Conservation (phyloP, 2,113 vertebrate species). For the Sakesphorus luctuosus region DNA sequence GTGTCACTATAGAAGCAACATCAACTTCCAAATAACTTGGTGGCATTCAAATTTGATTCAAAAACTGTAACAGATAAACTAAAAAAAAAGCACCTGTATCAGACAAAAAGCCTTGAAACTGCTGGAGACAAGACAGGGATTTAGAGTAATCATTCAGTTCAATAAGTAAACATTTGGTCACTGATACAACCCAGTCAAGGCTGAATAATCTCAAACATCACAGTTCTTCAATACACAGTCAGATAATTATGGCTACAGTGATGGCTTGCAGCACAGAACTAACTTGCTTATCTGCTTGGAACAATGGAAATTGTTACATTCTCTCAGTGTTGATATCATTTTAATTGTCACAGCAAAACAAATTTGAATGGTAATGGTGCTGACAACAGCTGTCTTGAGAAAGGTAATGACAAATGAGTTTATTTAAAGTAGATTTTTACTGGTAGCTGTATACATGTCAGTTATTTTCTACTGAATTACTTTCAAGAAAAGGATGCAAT, state of each 20-base stretch:
- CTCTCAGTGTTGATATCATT: background rate
- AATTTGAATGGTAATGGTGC: conserved; percentile 32
- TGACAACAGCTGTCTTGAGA: conserved; percentile 15
- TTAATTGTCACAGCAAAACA: conserved; percentile 27
- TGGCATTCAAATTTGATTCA: conserved; percentile 12
- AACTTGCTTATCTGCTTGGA: conserved; percentile 35
- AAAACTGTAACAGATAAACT: background rate
- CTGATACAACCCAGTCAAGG: conserved; percentile 55
- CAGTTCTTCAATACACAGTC: conserved; percentile 34
- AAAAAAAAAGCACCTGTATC: background rate
- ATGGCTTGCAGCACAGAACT: conserved; percentile 25
- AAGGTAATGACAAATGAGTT: conserved; percentile 18
- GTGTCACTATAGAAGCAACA: background rate
- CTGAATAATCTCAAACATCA: conserved; percentile 61
- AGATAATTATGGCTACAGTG: conserved; percentile 36
- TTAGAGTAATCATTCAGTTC: conserved; percentile 34
- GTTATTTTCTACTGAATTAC: background rate
- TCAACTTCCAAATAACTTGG: background rate
- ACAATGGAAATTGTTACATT: conserved; percentile 48
- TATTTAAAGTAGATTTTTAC: conserved; percentile 12
- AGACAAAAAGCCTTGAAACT: conserved; percentile 35
- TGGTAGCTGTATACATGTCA: background rate
- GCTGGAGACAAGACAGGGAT: conserved; percentile 20
- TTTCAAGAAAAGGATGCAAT: background rate
- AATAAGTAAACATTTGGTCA: conserved; percentile 62